Conservation (phyloP, 1,140 invertebrate species). For the Neodiprion virginianus region DNA sequence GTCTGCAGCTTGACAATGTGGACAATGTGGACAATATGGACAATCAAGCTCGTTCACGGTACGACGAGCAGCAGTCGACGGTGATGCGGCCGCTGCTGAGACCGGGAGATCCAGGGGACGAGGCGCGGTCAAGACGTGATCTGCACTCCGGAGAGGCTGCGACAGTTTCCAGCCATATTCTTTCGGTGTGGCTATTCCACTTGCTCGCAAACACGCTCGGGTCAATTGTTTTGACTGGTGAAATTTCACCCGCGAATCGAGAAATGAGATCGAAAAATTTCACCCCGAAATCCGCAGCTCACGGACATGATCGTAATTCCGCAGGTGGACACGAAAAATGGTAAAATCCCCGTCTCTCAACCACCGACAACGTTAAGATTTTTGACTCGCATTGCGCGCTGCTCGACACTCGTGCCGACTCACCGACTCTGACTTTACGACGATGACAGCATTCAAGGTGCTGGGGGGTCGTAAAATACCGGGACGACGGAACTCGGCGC, state of each 20-base stretch:
- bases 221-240: neutral
- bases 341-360: neutral
- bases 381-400: neutral
- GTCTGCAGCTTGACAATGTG: neutral
- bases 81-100: constrained; percentile 11
- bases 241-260: neutral
- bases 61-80: constrained; percentile 38
- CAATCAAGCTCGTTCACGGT: constrained; percentile 56
- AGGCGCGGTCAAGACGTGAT: constrained; percentile 56
- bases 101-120: constrained; percentile 26
- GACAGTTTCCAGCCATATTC: constrained; percentile 48
- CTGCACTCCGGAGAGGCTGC: constrained; percentile 52
- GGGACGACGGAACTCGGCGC: neutral
- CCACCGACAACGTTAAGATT: neutral
- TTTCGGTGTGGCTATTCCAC: no score
- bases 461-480: neutral
- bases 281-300: neutral
- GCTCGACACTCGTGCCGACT: neutral
- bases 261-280: neutral
- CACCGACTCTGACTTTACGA: neutral
- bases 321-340: neutral
- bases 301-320: neutral
- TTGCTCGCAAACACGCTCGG: no score
- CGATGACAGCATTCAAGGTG: neutral
- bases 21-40: constrained; percentile 51